These are phyloP conservation scores for Agrotis clavis DNA, from an alignment of 2,888 invertebrate genomes.

Conservation along the genomic window DNA sequence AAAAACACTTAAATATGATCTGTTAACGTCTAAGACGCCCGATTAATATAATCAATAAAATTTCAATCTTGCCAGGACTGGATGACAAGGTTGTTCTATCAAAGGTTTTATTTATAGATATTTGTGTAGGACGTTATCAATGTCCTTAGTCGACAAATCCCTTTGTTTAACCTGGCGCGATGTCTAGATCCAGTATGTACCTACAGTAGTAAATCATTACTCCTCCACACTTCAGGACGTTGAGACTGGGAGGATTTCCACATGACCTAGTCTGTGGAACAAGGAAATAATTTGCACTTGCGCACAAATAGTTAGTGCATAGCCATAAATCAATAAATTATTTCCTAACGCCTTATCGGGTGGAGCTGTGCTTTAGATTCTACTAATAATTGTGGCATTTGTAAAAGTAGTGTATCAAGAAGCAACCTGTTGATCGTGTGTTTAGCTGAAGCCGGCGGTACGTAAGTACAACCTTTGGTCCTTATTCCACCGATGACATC, in stretches of 20 bases:
- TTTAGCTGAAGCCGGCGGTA: not conserved
- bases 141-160: not conserved
- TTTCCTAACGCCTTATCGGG: constrained; percentile 18
- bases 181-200: not conserved
- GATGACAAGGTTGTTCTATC: not conserved
- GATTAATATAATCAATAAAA: constrained; percentile 6
- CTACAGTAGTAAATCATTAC: not conserved
- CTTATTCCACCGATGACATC: not conserved
- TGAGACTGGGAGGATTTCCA: not conserved
- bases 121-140: not conserved
- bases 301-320: constrained; percentile 49
- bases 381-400: not conserved
- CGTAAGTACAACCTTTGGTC: constrained; percentile 38
- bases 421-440: constrained; percentile 44
- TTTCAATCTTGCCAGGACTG: not conserved
- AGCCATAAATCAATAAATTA: constrained; percentile 44
- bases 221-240: not conserved
- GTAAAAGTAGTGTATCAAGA: constrained; percentile 19
- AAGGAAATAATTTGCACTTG: constrained; percentile 53
- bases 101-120: constrained; percentile 6
- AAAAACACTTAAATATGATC: not conserved
- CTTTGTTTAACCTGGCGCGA: not conserved
- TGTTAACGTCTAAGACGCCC: not conserved
- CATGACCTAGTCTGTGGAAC: constrained; percentile 11
- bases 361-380: not conserved